phyloP scores from a whole-genome alignment of 1,140 invertebrate species.

The Zelostemma sp. region DNA sequence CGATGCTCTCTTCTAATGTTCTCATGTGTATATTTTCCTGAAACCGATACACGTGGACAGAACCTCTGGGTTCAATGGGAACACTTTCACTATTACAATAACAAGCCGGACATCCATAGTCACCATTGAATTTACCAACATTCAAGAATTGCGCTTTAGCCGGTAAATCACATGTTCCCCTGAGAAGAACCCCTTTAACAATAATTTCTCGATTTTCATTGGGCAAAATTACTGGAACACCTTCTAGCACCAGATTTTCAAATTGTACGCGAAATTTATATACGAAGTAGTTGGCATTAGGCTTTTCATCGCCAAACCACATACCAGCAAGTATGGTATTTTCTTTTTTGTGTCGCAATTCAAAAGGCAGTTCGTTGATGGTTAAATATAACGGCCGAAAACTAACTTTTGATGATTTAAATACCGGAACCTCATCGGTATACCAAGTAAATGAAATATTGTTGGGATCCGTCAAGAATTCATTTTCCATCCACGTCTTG shows the following conservation, averaged over 20 bases:
- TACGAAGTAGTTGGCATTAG: no score
- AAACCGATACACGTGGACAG: slow-evolving; percentile 16
- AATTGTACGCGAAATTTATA: slow-evolving; percentile 13
- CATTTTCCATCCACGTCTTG: slow-evolving; percentile 7
- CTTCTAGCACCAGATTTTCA: slow-evolving; percentile 1
- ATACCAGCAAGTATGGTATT: slow-evolving; percentile 20
- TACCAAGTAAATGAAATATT: slow-evolving; percentile 12
- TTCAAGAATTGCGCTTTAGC: slow-evolving; percentile 23
- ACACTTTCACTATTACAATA: slow-evolving; percentile 10
- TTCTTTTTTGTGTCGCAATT: no score
- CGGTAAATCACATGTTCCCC: slow-evolving; percentile 15
- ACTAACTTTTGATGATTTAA: no score
- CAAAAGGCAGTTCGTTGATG: no score
- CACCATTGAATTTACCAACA: slow-evolving; percentile 25
- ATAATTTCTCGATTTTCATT: neutral
- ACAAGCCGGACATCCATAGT: slow-evolving; percentile 23
- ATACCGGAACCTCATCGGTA: no score
- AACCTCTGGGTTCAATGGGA: slow-evolving; percentile 1
- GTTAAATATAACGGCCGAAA: no score
- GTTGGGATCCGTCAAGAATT: slow-evolving; percentile 1
- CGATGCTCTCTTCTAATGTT: slow-evolving; percentile 2
- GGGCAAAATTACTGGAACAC: slow-evolving; percentile 5
- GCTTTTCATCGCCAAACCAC: slow-evolving; percentile 28
- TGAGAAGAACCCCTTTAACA: slow-evolving; percentile 14
- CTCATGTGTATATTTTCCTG: slow-evolving; percentile 2